phyloP scores from a whole-genome alignment of 2,888 invertebrate species.

The Liodrosophila aerea region DNA sequence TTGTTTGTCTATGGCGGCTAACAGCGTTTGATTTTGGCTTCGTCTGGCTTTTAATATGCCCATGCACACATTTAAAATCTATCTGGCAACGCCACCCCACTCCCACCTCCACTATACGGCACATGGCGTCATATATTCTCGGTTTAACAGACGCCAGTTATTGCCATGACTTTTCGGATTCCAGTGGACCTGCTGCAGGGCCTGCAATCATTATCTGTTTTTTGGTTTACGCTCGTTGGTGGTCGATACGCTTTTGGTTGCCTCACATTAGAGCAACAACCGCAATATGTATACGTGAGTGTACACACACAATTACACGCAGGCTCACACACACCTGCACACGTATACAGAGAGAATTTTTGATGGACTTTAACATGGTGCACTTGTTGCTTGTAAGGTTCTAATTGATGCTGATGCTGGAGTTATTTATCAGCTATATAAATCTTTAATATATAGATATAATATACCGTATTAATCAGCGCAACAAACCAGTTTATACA shows the following conservation, averaged over 20 bases:
- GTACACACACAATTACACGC: conserved; percentile 1
- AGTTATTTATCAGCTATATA: too few relatives aligned
- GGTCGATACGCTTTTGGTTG: conserved; percentile 20
- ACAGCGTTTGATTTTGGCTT: conserved; percentile 62
- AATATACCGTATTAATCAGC: too few relatives aligned
- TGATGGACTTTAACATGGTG: too few relatives aligned
- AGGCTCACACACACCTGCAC: conserved; percentile 4
- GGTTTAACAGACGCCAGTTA: conserved; percentile 68
- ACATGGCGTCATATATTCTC: conserved; percentile 25
- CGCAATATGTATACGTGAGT: neutral
- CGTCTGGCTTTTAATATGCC: conserved; percentile 68
- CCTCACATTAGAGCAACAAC: conserved; percentile 20
- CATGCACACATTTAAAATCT: conserved; percentile 54
- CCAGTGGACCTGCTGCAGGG: conserved; percentile 54
- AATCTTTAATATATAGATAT: too few relatives aligned
- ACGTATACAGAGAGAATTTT: neutral
- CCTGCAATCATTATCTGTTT: conserved; percentile 77
- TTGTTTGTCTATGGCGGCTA: conserved; percentile 66
- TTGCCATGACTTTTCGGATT: conserved; percentile 58
- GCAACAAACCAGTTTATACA: too few relatives aligned
- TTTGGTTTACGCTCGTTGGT: conserved; percentile 53
- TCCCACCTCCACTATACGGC: neutral
- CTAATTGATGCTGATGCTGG: too few relatives aligned
- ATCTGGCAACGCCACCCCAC: conserved; percentile 14
- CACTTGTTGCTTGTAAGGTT: too few relatives aligned